Conservation (phyloP, 2,888 invertebrate genomes). For the Drosophila helvetica region DNA sequence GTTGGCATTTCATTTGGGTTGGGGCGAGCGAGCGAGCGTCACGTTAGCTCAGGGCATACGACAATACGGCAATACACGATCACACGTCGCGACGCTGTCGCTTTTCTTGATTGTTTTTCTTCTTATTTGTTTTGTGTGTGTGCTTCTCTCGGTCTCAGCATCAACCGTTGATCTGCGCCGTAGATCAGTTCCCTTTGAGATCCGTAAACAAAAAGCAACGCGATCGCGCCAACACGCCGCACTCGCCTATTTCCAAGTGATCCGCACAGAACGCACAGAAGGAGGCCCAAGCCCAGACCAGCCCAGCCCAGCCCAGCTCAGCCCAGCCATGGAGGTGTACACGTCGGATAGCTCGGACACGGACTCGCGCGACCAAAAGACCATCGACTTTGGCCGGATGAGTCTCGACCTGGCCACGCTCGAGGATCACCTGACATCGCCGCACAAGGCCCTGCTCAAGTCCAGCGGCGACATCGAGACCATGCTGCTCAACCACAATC, state of each 20-base stretch:
- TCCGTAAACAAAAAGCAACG: constrained; percentile 36
- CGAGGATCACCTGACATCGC: constrained; percentile 86
- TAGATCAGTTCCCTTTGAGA: constrained; percentile 1
- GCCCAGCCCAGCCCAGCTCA: not conserved
- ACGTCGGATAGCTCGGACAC: constrained; percentile 94
- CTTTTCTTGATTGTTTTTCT: constrained; percentile 26
- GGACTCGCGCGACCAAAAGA: constrained; percentile 89
- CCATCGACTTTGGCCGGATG: constrained; percentile 88
- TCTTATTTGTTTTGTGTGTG: constrained; percentile 26
- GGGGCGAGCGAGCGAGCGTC: constrained; percentile 1
- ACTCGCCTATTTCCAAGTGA: not conserved
- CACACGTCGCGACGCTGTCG: constrained; percentile 21
- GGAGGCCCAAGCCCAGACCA: not conserved
- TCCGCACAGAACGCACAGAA: not conserved
- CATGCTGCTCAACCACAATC: constrained; percentile 94
- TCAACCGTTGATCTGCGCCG: not conserved
- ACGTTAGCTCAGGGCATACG: not conserved
- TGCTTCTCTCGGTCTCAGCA: not conserved
- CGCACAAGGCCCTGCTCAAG: constrained; percentile 74
- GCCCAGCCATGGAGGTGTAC: constrained; percentile 88
- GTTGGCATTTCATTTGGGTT: not conserved
- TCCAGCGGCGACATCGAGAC: constrained; percentile 87
- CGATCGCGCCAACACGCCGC: constrained; percentile 15
- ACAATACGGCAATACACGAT: not conserved
- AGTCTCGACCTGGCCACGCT: constrained; percentile 85